Base-by-base conservation (phyloP, 2,113 vertebrate species). In the Marmota flaviventris region DNA sequence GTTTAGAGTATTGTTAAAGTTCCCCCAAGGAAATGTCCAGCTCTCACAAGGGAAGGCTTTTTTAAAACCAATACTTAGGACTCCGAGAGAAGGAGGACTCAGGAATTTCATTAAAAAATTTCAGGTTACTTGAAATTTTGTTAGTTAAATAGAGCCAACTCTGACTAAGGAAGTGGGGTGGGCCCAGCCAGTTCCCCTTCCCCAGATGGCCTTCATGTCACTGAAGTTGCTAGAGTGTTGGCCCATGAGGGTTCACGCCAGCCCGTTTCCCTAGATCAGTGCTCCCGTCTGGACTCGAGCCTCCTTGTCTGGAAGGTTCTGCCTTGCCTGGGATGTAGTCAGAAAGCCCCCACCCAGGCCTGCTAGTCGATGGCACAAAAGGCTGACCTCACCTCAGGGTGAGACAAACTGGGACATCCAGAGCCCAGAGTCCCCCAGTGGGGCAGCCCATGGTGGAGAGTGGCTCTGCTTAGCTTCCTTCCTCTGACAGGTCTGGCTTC, bases 51-150 rank as follows among this genome's bases (percentile, higher is more conserved):
- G 88, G n/a, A 94, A 65, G 5, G 16, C 16, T 79, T 95, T 95
- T 82, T 16, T 2, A 45, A 65, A 65, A 91, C 69, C 78, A 93
- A 85, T 51, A 78, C 17, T 63, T 34, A 94, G 63, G 79, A 61
- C 78, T 75, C 56, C n/a, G 67, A 81, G 48, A 79, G 39, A 75
- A 91, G 37, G 11, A 53, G 37, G 29, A 76, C 22, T 13, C 14
- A 90, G 34, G 77, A 24, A 94, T 83, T 42, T 82, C 75, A 73
- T 72, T 51, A 86, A 77, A 61, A 32, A n/a, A 65, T 48, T 96
- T 45, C 45, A 75, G 67, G 67, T 81, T 61, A 51, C 75, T 37
- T 69, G 56, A 56, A 83, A 76, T 83, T 82, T 76, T 78, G 63
- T 90, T 79, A 91, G 39, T 67, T n/a, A 90, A 37, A 61, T 8